phyloP scores from a whole-genome alignment of 2,113 vertebrate species.

The Mohoua ochrocephala region DNA sequence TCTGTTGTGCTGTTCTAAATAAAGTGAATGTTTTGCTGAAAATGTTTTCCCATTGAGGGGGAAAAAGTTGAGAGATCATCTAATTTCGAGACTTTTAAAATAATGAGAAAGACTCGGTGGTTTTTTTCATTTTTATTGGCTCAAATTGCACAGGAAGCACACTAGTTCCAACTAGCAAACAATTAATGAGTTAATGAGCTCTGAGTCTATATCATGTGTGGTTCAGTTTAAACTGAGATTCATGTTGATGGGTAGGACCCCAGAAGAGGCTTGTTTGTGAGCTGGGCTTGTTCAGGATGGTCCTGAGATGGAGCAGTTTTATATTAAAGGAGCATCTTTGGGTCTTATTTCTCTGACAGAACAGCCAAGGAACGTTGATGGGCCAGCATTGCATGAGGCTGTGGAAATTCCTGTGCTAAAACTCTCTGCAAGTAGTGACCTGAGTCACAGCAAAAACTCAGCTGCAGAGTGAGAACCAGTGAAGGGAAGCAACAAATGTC shows the following conservation, averaged over 20 bases:
- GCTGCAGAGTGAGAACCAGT: neutral
- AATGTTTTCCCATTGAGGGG: neutral
- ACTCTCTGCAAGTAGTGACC: neutral
- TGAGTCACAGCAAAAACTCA: neutral
- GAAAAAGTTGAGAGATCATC: neutral
- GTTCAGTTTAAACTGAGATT: neutral
- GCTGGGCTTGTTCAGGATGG: neutral
- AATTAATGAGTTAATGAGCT: neutral
- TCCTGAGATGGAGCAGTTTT: neutral
- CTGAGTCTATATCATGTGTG: neutral
- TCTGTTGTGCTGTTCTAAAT: neutral
- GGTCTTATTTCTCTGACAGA: neutral
- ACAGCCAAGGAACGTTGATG: neutral
- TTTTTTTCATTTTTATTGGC: neutral
- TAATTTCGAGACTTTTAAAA: neutral
- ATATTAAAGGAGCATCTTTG: neutral
- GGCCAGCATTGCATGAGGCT: neutral
- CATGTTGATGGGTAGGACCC: accelerated
- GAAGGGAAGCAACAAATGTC: neutral
- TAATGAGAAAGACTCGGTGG: neutral
- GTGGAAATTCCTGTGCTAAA: neutral
- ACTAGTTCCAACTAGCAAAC: neutral
- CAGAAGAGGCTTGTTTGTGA: neutral
- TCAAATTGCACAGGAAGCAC: neutral
- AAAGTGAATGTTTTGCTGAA: neutral